These are phyloP conservation scores for Theristicus caerulescens DNA, from an alignment of 2,113 vertebrate species.

Conservation along the genomic window DNA sequence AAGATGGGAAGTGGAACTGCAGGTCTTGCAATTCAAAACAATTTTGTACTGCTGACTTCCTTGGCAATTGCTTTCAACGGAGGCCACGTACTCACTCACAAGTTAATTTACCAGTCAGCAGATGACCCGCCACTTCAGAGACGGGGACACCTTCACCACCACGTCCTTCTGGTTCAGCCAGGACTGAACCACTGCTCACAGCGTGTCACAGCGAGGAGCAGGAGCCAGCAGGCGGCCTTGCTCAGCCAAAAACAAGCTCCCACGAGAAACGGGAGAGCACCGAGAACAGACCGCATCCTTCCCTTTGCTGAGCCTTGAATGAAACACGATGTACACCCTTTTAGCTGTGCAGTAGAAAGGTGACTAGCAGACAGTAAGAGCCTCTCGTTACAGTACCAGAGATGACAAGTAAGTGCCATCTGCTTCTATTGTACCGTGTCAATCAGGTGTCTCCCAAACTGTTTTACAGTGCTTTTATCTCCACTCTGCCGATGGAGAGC, in stretches of 20 bases:
- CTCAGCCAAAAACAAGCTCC: not conserved
- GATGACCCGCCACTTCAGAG: accelerated
- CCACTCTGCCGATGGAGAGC: not conserved
- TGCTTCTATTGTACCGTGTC: accelerated
- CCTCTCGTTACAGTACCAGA: not conserved
- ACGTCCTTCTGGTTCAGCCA: not conserved
- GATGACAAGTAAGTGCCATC: not conserved
- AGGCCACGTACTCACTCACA: accelerated
- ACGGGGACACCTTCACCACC: not conserved
- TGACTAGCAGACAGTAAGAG: not conserved
- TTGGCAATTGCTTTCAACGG: not conserved
- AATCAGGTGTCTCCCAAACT: not conserved
- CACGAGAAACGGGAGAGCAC: not conserved
- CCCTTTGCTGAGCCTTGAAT: not conserved
- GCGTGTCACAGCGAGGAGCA: not conserved
- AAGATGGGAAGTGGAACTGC: not conserved
- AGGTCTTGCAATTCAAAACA: not conserved
- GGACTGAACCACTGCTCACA: not conserved
- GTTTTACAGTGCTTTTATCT: not conserved
- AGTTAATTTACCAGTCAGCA: not conserved
- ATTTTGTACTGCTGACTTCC: not conserved
- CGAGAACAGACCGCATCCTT: accelerated
- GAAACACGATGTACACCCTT: not conserved
- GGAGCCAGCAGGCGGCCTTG: not conserved
- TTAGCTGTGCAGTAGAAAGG: not conserved